Percentiles rank a stretch among this genome's conserved stretches.
Conservation (phyloP, 2,797 vertebrate genomes). For the Apodemus agrarius region DNA sequence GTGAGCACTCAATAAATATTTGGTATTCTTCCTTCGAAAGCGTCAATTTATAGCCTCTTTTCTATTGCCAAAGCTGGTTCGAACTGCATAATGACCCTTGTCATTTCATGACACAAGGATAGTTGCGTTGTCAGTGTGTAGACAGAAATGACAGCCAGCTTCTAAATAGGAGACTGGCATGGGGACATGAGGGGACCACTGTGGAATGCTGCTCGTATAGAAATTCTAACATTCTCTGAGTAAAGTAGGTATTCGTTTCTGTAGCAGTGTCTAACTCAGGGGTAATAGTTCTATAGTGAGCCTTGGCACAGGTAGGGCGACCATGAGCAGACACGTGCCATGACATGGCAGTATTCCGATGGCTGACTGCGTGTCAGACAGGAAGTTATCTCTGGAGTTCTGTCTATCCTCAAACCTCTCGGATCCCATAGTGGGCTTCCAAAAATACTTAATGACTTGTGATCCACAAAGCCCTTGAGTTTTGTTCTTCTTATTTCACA, state of each 20-base stretch:
- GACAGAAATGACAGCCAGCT: not conserved
- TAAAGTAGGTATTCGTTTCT: not conserved
- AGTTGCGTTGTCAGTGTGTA: not conserved
- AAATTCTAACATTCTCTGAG: not conserved
- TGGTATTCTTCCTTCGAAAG: not conserved
- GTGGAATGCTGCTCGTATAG: not conserved
- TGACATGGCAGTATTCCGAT: not conserved
- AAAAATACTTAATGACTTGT: not conserved
- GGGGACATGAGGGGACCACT: not conserved
- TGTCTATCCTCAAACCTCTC: not conserved
- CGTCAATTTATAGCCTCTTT: not conserved
- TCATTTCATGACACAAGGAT: slow-evolving; percentile 11
- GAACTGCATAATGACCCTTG: not conserved
- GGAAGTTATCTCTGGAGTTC: not conserved
- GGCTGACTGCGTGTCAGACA: not conserved
- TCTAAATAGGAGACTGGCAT: not conserved
- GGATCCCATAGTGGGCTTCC: not conserved
- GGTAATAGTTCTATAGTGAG: not conserved
- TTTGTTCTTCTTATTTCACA: slow-evolving; percentile 17
- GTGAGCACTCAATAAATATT: not conserved
- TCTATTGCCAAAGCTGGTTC: not conserved
- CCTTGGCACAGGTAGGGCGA: not conserved
- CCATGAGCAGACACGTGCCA: not conserved
- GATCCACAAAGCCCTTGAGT: not conserved
- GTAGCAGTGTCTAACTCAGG: not conserved